Conservation (phyloP, 2,888 invertebrate genomes). For the Diloba caeruleocephala region DNA sequence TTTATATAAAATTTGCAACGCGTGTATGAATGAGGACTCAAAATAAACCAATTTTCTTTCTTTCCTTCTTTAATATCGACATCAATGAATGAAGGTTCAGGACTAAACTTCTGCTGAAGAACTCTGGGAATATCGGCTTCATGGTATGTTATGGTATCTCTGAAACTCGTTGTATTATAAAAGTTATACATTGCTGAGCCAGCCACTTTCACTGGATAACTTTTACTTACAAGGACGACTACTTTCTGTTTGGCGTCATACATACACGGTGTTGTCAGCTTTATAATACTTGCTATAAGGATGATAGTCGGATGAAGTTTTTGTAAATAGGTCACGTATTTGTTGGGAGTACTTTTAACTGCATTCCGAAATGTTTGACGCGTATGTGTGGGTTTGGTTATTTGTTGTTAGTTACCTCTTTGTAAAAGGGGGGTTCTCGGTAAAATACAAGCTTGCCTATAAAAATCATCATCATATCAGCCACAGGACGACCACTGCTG, state of each 20-base stretch:
- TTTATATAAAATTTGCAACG: too few species aligned
- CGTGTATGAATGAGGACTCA: too few species aligned
- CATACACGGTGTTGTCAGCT: constrained; percentile 31
- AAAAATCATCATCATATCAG: too few species aligned
- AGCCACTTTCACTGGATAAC: constrained; percentile 74
- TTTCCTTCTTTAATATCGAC: too few species aligned
- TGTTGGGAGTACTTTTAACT: constrained; percentile 18
- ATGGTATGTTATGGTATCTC: too few species aligned
- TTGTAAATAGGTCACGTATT: constrained; percentile 44
- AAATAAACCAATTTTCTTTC: too few species aligned
- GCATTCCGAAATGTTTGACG: constrained; percentile 42
- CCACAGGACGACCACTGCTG: too few species aligned
- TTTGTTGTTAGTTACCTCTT: constrained; percentile 16
- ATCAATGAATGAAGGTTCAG: too few species aligned
- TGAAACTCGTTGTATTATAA: constrained; percentile 38
- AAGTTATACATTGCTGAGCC: constrained; percentile 45
- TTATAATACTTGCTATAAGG: constrained; percentile 22
- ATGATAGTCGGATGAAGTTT: constrained; percentile 19
- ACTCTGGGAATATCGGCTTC: neutral
- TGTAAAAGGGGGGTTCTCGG: neutral
- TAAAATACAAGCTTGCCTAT: too few species aligned
- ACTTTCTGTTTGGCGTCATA: constrained; percentile 66
- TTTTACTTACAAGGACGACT: constrained; percentile 79
- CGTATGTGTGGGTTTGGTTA: constrained; percentile 22
- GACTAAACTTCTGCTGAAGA: too few species aligned